Percentiles rank a stretch among this genome's conserved stretches.
Conservation (phyloP, 2,113 vertebrate species). For the Pungitius pungitius region DNA sequence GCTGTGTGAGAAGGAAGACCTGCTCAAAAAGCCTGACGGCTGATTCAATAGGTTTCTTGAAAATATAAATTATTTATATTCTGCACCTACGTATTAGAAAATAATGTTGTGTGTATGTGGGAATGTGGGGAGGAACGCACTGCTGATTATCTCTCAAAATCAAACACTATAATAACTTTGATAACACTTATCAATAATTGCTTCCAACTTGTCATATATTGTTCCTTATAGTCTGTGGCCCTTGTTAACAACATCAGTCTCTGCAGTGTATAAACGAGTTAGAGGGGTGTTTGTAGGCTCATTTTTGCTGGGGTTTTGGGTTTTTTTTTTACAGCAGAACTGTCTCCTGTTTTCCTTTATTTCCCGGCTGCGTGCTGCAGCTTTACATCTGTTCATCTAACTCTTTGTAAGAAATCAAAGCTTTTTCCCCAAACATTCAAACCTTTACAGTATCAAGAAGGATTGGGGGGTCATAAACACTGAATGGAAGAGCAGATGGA, state of each 20-base stretch:
- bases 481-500: not conserved
- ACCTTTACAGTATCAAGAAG: not conserved
- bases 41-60: constrained; percentile 20
- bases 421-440: not conserved
- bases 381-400: not conserved
- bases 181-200: too few relatives aligned
- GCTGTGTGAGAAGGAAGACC: constrained; percentile 3
- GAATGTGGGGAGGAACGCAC: not conserved
- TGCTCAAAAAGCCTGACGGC: constrained; percentile 2
- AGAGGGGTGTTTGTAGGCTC: not conserved
- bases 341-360: too few relatives aligned
- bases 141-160: constrained; percentile 3
- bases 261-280: not conserved
- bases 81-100: not conserved
- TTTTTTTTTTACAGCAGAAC: too few relatives aligned
- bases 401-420: not conserved
- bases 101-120: not conserved
- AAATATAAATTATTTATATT: not conserved
- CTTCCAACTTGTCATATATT: not conserved
- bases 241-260: too few relatives aligned
- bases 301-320: too few relatives aligned
- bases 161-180: not conserved
- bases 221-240: not conserved
- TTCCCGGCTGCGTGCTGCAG: not conserved
- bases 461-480: not conserved